phyloP scores from a whole-genome alignment of 2,888 invertebrate species.

The Sicus ferrugineus region DNA sequence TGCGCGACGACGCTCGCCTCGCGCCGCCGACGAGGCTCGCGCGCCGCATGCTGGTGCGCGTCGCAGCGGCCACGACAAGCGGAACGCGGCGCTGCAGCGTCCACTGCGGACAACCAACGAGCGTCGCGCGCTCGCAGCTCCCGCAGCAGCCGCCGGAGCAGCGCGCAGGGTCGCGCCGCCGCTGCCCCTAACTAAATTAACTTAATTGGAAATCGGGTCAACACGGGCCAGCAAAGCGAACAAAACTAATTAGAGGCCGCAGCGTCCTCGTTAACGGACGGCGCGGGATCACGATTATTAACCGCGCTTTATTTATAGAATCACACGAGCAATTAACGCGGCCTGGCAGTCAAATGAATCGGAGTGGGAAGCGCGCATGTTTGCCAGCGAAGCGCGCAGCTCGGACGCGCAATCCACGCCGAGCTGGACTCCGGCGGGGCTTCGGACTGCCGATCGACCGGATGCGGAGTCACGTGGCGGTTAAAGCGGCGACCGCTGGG shows the following conservation, averaged over 20 bases:
- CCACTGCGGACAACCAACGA: conserved; percentile 46
- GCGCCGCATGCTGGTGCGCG: conserved; percentile 41
- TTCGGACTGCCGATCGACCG: neutral
- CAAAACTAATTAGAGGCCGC: conserved; percentile 62
- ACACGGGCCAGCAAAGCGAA: conserved; percentile 65
- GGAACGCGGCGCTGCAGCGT: conserved; percentile 17
- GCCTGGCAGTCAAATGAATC: neutral
- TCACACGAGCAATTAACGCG: conserved; percentile 30
- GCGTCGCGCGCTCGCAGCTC: neutral
- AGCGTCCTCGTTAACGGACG: conserved; percentile 18
- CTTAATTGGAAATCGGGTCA: conserved; percentile 66
- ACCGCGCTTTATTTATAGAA: conserved; percentile 31
- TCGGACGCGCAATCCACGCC: neutral
- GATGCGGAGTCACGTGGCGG: neutral
- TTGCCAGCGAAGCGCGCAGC: no score
- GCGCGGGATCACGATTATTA: conserved; percentile 32
- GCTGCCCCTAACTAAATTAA: conserved; percentile 57
- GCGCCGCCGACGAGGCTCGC: conserved; percentile 7
- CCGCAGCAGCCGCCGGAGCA: neutral
- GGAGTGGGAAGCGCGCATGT: no score
- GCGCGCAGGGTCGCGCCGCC: conserved; percentile 36
- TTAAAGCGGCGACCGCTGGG: no score
- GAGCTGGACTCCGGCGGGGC: neutral
- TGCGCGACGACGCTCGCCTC: conserved; percentile 29
- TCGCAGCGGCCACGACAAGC: conserved; percentile 34